These are phyloP conservation scores for Protobothrops flavoviridis DNA, from an alignment of 2,113 vertebrate genomes.

Conservation along the genomic window DNA sequence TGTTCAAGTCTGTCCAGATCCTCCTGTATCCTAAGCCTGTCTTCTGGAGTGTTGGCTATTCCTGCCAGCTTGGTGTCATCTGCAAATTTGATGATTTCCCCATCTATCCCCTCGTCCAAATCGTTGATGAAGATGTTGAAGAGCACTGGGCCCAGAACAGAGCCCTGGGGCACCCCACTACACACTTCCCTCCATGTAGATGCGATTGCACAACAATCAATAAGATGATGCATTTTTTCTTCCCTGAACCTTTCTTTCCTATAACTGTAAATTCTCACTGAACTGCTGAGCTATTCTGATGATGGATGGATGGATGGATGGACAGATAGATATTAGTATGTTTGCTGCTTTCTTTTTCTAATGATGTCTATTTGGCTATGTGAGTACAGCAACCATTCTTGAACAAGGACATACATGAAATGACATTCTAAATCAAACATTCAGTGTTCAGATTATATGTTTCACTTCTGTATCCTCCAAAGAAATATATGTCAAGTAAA, in stretches of 20 bases:
- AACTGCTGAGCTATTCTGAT: neutral
- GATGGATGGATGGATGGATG: neutral
- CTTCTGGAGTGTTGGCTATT: no score
- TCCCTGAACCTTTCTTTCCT: neutral
- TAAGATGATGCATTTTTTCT: neutral
- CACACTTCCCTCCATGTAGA: no score
- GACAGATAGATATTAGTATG: neutral
- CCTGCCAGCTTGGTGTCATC: no score
- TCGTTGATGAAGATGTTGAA: no score
- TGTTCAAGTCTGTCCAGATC: no score
- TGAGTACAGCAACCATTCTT: neutral
- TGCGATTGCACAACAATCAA: neutral
- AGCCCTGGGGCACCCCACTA: no score
- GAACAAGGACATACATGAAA: neutral
- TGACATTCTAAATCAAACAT: neutral
- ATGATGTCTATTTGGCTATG: neutral
- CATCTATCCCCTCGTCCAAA: no score
- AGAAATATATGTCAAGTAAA: conserved; percentile 1
- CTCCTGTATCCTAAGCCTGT: no score
- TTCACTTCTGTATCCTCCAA: neutral
- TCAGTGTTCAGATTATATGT: conserved; percentile 2
- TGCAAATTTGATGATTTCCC: no score
- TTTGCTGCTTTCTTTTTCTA: neutral
- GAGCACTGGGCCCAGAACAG: no score
- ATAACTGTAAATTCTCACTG: neutral